phyloP scores from a whole-genome alignment of 2,113 vertebrate genomes.

The Mellivora capensis region DNA sequence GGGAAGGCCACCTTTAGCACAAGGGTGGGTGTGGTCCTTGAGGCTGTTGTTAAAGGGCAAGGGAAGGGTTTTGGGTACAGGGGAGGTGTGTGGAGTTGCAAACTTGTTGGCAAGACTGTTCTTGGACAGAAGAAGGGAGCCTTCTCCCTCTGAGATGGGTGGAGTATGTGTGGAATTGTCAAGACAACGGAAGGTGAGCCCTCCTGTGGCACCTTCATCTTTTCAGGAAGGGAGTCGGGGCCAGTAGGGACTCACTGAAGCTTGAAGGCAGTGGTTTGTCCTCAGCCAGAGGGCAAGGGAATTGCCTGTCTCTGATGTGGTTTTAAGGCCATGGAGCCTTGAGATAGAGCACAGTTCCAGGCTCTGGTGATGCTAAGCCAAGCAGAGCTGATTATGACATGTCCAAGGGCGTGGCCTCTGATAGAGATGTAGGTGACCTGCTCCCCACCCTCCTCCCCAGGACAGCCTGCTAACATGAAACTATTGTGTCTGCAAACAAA shows the following conservation, averaged over 20 bases:
- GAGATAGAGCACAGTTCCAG: neutral
- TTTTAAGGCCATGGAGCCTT: neutral
- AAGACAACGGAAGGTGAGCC: neutral
- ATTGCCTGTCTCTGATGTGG: neutral
- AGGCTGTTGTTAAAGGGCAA: neutral
- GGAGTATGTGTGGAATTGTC: neutral
- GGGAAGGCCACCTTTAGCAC: neutral
- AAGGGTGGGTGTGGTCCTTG: neutral
- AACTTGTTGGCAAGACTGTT: neutral
- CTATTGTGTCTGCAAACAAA: constrained; percentile 47
- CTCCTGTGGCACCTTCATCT: neutral
- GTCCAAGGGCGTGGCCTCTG: neutral
- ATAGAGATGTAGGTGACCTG: constrained; percentile 20
- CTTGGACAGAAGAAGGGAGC: neutral
- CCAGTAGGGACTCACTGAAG: neutral
- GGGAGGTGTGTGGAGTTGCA: neutral
- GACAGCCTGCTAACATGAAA: constrained; percentile 40
- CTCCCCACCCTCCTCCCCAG: neutral
- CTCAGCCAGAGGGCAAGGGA: neutral
- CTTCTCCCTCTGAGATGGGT: neutral
- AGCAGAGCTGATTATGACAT: neutral
- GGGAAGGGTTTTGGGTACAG: neutral
- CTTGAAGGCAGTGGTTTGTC: neutral
- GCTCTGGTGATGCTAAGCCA: neutral
- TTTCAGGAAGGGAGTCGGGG: neutral